Evolutionary conservation across 2,113 vertebrate genomes (phyloP), one percentile per base, ranked within the genome.

Genomic region (Morone chrysops): DNA sequence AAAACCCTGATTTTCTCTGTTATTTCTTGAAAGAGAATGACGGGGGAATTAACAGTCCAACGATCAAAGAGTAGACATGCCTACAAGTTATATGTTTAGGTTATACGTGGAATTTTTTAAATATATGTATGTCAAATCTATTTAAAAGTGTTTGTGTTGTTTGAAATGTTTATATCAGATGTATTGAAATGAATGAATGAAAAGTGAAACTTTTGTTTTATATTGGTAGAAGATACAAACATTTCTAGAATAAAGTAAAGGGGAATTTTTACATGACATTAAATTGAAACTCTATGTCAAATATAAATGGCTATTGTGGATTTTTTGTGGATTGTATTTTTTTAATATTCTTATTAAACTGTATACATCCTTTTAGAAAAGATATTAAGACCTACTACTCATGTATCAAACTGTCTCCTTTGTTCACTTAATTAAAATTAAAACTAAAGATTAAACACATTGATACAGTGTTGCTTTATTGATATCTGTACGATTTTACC

Each of bases 41-140:
- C 36, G 13, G 50, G 40, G 54, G 38, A 73, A 75, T 84, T 40
- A 69, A 70, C 68, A 36, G 5, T 45, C 53, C 51, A 8, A 43
- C 12, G 14, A 22, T 53, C 10, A 38, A 51, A 71, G 18, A 18
- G 22, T 8, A 53, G 18, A 78, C 22, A 48, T 14, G 11, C 1
- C 11, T 45, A 22, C 22, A n/a, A 7, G 18, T 6, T 38, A 4
- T n/a, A n/a, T 14, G 48, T 56, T 56, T 3, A 20, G 2, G n/a
- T 63, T 75, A 63, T 41, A 13, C 12, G 18, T 63, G 8, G 11
- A 31, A 47, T 13, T 13, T 62, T 51, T 17, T 70, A 31, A 31
- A 12, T 67, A 25, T 41, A 47, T 22, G 40, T 45, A 1, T 67
- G 10, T 43, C 9, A 66, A n/a, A 59, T 68, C 17, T 59, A 57